Conservation (phyloP, 92 coral and sea anemone species). For the Desmophyllum pertusum region DNA sequence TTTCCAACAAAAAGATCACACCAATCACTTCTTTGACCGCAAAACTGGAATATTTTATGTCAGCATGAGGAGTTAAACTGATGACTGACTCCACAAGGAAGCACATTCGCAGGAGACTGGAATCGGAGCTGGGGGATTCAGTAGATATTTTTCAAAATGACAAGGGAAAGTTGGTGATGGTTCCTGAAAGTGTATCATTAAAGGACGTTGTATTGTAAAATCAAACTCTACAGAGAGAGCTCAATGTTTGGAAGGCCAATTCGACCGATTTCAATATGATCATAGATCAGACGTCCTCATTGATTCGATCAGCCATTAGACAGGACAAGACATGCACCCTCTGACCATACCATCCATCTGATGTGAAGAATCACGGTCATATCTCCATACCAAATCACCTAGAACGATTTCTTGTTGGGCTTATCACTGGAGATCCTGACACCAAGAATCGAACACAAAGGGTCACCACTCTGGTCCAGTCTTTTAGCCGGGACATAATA, state of each 20-base stretch:
- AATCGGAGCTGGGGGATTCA: constrained; percentile 41
- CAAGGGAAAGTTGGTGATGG: constrained; percentile 34
- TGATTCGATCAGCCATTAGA: constrained; percentile 16
- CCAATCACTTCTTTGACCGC: constrained; percentile 1
- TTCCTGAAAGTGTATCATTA: constrained; percentile 36
- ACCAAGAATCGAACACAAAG: constrained; percentile 26
- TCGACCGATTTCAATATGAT: constrained; percentile 6
- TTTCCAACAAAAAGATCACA: constrained; percentile 8
- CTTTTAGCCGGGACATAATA: constrained; percentile 43
- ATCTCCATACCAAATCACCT: constrained; percentile 21
- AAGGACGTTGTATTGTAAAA: constrained; percentile 37
- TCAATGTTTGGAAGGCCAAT: constrained; percentile 7
- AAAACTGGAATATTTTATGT: constrained; percentile 27
- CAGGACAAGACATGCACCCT: constrained; percentile 13
- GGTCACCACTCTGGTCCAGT: constrained; percentile 48
- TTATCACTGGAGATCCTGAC: constrained; percentile 43
- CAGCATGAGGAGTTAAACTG: neutral
- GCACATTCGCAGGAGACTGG: constrained; percentile 46
- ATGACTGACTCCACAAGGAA: constrained; percentile 30
- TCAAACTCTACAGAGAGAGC: constrained; percentile 28
- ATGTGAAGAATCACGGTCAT: neutral
- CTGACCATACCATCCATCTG: constrained; percentile 32
- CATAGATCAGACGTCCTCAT: constrained; percentile 28
- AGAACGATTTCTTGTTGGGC: constrained; percentile 34
- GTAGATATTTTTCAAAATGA: constrained; percentile 26